Percentiles rank a stretch among this genome's conserved stretches.
Evolutionary conservation across 2,797 vertebrate species (phyloP).

Genomic region (Sebastes variabilis): DNA sequence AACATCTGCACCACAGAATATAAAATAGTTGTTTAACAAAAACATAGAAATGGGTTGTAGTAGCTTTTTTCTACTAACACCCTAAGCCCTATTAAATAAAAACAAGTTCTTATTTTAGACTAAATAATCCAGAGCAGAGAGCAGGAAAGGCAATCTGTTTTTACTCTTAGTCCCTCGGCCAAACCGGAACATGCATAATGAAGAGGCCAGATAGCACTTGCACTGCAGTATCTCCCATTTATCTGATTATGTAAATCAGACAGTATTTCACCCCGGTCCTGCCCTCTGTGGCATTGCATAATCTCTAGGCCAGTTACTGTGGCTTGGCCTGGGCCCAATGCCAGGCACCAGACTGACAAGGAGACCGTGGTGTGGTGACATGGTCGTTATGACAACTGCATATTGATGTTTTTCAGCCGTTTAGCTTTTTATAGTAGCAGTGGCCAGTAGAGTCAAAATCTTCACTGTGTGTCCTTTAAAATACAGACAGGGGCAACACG

Average conservation of each 20-base stretch:
- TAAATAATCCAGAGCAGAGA: background rate
- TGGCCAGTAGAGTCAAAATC: background rate
- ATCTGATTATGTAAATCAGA: conserved; percentile 65
- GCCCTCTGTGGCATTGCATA: conserved; percentile 52
- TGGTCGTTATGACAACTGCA: conserved; percentile 5
- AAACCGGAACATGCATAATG: conserved; percentile 16
- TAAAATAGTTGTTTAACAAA: background rate
- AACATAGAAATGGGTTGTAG: background rate
- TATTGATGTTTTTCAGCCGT: background rate
- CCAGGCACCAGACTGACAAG: conserved; percentile 33
- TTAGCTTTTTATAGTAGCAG: background rate
- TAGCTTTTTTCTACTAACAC: background rate
- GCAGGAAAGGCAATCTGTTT: background rate
- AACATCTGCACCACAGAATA: background rate
- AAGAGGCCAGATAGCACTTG: conserved; percentile 8
- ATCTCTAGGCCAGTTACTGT: conserved; percentile 34
- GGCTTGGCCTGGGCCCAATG: conserved; percentile 32
- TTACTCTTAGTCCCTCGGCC: background rate
- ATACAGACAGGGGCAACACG: background rate
- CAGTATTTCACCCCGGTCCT: conserved; percentile 13
- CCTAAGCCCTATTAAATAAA: background rate
- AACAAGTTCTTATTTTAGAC: background rate
- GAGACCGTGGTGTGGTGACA: conserved; percentile 4
- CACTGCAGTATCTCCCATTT: conserved; percentile 21
- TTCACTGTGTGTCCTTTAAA: background rate